Base-by-base conservation (phyloP, 2,113 vertebrate genomes). In the Eptesicus fuscus region DNA sequence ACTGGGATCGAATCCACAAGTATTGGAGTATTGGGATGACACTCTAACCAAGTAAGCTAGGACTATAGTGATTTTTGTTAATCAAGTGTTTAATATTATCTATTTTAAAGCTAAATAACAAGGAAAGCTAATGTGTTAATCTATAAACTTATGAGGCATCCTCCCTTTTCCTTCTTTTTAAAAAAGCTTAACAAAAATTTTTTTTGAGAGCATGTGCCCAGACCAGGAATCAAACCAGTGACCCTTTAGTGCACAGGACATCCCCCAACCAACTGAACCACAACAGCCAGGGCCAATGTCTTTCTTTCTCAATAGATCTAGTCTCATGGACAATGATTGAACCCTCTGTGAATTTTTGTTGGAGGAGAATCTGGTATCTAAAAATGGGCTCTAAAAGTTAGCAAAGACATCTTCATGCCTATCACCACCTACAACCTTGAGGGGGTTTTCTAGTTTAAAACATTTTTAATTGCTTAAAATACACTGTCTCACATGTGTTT, bases 21-120 rank as follows among this genome's bases (percentile, higher is more conserved):
- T n/a, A 25, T 25, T 25, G 25, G 10, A 25, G 4, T 61, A 61
- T 61, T 28, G 59, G 59, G 59, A 61, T 61, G 10, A 61, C 25
- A 28, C 59, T 61, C 59, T 61, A 61, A 61, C 59, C 59, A 61
- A 61, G 25, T 61, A 61, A 61, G 59, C 11, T 61, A 61, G 59
- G 23, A 28, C 28, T 14, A 65, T 16, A 32, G 13, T 32, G 9
- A 61, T 65, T 56, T 69, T 70, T 70, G 20, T 69, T 32, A 83
- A 67, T 51, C 30, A 76, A 70, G 59, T 25, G 44, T 61, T 93
- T 87, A 59, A 70, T 77, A 47, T 74, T 82, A 82, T 63, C 61
- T 88, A 17, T 51, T 25, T 87, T 74, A 84, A 96, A 91, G 70
- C 20, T 82, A 82, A 88, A 61, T 71, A 95, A 71, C 1, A 82